These are phyloP conservation scores for Sebastes cheni DNA, from an alignment of 2,797 vertebrate genomes.

Conservation along the genomic window DNA sequence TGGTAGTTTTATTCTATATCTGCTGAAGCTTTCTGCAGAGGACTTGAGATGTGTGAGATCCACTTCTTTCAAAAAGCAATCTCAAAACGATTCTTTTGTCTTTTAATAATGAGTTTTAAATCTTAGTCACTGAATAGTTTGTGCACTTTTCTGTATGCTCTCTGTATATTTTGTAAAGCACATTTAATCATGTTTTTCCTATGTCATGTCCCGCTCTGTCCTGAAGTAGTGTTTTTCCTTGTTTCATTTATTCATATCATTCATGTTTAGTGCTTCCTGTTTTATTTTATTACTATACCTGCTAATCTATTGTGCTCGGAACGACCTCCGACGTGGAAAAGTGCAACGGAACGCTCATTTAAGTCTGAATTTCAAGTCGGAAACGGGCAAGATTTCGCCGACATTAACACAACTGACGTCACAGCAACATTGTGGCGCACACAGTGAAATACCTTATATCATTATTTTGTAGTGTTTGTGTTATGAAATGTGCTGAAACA, in stretches of 20 bases:
- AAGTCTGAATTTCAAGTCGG: too few relatives aligned
- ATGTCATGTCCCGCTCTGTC: neutral
- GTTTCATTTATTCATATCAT: neutral
- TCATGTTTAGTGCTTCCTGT: neutral
- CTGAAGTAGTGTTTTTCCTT: neutral
- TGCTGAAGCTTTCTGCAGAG: neutral
- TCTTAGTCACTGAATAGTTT: neutral
- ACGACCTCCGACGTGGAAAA: too few relatives aligned
- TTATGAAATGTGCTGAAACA: too few relatives aligned
- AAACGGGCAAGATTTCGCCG: too few relatives aligned
- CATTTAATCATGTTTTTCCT: neutral
- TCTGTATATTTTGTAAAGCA: neutral
- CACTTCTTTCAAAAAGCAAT: too few relatives aligned
- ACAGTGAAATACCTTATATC: too few relatives aligned
- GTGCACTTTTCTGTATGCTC: neutral
- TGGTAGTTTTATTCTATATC: neutral
- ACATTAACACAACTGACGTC: too few relatives aligned
- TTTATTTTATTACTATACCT: neutral
- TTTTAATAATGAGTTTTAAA: neutral
- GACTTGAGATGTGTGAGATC: too few relatives aligned
- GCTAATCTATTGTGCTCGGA: too few relatives aligned
- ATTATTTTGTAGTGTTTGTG: too few relatives aligned
- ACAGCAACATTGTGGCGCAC: too few relatives aligned
- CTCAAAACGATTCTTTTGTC: neutral
- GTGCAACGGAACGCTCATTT: too few relatives aligned